Evolutionary conservation across 2,797 vertebrate genomes (phyloP).

Genomic region (Sebastes oblongus): DNA sequence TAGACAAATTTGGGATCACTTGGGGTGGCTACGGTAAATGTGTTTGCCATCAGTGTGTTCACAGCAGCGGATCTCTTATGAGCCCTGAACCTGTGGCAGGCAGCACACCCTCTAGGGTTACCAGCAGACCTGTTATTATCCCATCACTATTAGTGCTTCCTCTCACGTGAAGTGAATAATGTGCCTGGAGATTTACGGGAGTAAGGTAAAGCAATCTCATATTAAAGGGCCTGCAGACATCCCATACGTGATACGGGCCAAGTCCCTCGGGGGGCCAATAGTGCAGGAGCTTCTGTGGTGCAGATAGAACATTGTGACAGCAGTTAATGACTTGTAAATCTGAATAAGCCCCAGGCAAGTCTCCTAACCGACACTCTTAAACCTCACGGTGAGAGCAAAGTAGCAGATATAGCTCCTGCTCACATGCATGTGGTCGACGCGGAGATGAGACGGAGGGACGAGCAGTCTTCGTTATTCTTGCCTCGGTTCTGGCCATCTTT

Average conservation of each 20-base stretch:
- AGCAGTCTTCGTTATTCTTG: slow-evolving; percentile 82
- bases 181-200: slow-evolving; percentile 56
- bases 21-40: slow-evolving; percentile 68
- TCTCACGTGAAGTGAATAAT: slow-evolving; percentile 67
- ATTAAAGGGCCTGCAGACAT: slow-evolving; percentile 28
- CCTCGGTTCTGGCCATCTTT: slow-evolving; percentile 86
- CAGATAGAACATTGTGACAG: slow-evolving; percentile 14
- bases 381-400: neutral
- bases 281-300: slow-evolving; percentile 5
- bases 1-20: slow-evolving; percentile 74
- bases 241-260: neutral
- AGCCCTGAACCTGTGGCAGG: slow-evolving; percentile 60
- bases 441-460: slow-evolving; percentile 80
- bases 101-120: slow-evolving; percentile 64
- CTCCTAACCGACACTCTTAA: neutral
- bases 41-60: slow-evolving; percentile 63
- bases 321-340: slow-evolving; percentile 32
- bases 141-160: slow-evolving; percentile 64
- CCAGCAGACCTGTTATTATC: slow-evolving; percentile 60
- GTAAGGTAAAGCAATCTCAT: slow-evolving; percentile 59
- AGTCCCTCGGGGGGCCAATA: slow-evolving; percentile 14
- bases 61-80: slow-evolving; percentile 56
- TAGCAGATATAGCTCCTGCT: neutral
- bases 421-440: slow-evolving; percentile 91
- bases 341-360: neutral